Conservation (phyloP, 2,888 invertebrate genomes). For the Nomada lathburiana region DNA sequence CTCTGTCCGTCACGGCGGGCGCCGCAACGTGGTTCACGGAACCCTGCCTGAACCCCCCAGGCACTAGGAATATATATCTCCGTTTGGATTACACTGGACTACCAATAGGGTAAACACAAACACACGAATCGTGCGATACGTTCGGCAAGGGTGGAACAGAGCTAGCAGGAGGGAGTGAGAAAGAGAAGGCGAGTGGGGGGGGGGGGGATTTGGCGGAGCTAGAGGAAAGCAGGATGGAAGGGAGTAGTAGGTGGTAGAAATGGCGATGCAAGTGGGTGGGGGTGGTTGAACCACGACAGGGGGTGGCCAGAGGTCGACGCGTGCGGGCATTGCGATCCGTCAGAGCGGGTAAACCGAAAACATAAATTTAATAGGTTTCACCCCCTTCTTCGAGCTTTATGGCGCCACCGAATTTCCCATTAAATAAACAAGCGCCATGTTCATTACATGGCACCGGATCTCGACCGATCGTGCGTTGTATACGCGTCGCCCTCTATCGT, state of each 20-base stretch:
- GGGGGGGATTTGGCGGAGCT: constrained; percentile 10
- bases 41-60: constrained; percentile 60
- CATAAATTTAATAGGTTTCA: constrained; percentile 84
- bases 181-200: constrained; percentile 12
- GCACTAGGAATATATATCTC: constrained; percentile 72
- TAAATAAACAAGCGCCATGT: constrained; percentile 84
- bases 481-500: constrained; percentile 69
- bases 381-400: constrained; percentile 83
- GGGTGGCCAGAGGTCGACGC: constrained; percentile 74
- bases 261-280: constrained; percentile 45
- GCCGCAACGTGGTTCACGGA: constrained; percentile 72
- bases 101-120: constrained; percentile 78
- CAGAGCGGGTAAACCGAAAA: constrained; percentile 84
- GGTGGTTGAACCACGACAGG: constrained; percentile 61
- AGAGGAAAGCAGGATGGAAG: constrained; percentile 41
- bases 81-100: constrained; percentile 80
- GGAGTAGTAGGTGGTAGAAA: constrained; percentile 61
- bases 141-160: constrained; percentile 29
- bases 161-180: constrained; percentile 14
- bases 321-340: constrained; percentile 83
- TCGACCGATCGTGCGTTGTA: constrained; percentile 66
- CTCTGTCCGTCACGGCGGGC: constrained; percentile 76
- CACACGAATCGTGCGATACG: constrained; percentile 49
- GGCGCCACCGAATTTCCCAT: constrained; percentile 84
- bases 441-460: constrained; percentile 79